Conservation (phyloP, 2,888 invertebrate species). For the Drosophila mulleri region DNA sequence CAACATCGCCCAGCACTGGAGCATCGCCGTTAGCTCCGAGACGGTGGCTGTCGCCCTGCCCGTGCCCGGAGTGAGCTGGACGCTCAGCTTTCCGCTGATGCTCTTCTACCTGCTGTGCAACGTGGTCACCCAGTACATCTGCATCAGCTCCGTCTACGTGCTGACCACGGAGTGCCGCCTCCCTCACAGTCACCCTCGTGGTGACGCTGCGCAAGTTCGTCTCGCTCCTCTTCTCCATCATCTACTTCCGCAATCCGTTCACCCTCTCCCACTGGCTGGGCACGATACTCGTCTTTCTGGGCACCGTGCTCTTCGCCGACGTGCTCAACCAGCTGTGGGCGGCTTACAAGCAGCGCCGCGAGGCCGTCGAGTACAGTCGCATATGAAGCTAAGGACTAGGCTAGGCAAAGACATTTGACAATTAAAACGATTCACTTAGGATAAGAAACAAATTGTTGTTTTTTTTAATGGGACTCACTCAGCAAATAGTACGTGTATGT, state of each 20-base stretch:
- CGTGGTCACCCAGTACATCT: slow-evolving; percentile 95
- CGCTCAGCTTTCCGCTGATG: slow-evolving; percentile 88
- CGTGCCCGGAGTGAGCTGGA: slow-evolving; percentile 85
- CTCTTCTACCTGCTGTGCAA: slow-evolving; percentile 92
- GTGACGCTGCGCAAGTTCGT: slow-evolving; percentile 98
- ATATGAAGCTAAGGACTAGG: slow-evolving; percentile 12
- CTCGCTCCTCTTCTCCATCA: slow-evolving; percentile 96
- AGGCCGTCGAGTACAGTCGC: slow-evolving; percentile 40
- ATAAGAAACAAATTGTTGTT: slow-evolving; percentile 44
- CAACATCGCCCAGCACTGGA: slow-evolving; percentile 91
- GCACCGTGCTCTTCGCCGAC: slow-evolving; percentile 97
- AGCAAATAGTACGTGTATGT: slow-evolving; percentile 32
- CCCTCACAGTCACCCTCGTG: slow-evolving; percentile 97
- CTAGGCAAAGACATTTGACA: slow-evolving; percentile 1
- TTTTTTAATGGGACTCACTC: slow-evolving; percentile 66
- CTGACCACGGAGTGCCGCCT: slow-evolving; percentile 96
- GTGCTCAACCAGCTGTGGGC: slow-evolving; percentile 85
- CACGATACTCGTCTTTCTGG: slow-evolving; percentile 94
- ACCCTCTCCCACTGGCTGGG: slow-evolving; percentile 96
- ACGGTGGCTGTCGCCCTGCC: slow-evolving; percentile 73
- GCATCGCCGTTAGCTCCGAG: slow-evolving; percentile 89
- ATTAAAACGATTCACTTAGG: slow-evolving; percentile 17
- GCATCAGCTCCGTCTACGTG: slow-evolving; percentile 97
- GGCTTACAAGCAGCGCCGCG: slow-evolving; percentile 34
- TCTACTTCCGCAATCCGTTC: slow-evolving; percentile 97